Base-by-base conservation (phyloP, 2,888 invertebrate genomes). In the Pseudococcus viburni region DNA sequence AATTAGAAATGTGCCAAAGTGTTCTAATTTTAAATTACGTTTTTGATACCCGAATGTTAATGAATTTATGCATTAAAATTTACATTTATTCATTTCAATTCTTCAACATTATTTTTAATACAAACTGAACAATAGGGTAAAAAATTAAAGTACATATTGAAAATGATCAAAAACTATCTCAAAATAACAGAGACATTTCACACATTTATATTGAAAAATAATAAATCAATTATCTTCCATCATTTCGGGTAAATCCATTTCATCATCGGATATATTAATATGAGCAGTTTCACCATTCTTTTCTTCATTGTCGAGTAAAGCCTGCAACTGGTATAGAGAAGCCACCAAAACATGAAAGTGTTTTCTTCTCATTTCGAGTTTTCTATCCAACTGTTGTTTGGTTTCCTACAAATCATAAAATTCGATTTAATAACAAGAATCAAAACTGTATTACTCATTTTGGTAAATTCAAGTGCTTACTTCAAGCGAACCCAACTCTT, bases 1-100 rank as follows among this genome's bases (percentile, higher is more conserved):
- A 17, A 97, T 99, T 90, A 94, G 99, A 91, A 95, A 97, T 94
- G 98, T 98, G 59, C 98, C 98, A 77, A 98, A 96, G 93, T 95
- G 96, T 68, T 94, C 94, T 88, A 94, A 94, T 92, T 93, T 96
- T 91, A 95, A 95, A 92, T 91, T 96, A 84, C 26, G 84, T 22
- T 84, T 84, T 46, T 46, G 39, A 84, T 46, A 84, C 2, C 15
- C 1, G n/a, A 59, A n/a, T 59, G n/a, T n/a, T n/a, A 59, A 59
- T 59, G n/a, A 59, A 51, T 15, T 51, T n/a, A 59, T n/a, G n/a
- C n/a, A 6, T 59, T n/a, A n/a, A 51, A 51, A 51, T 51, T 51
- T 15, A 51, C 12, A 51, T 12, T 9, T 12, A 12, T 51, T 51
- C 15, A 15, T 51, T 51, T 51, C 15, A 11, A 51, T 51, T 8